Evolutionary conservation across 2,888 invertebrate species (phyloP), one percentile per base, ranked within the genome.

Genomic region (Sinelater perroti): DNA sequence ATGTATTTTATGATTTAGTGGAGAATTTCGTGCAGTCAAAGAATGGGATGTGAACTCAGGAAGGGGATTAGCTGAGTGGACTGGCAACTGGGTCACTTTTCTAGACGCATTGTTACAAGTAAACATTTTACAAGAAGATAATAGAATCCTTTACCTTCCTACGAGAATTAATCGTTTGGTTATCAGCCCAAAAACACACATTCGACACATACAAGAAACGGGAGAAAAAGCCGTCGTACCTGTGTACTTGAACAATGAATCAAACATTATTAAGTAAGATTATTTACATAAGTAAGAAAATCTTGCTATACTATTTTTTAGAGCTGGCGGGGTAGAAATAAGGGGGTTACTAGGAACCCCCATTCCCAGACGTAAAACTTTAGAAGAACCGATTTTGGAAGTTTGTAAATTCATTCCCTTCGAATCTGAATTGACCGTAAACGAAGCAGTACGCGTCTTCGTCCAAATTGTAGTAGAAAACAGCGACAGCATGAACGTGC

Each of bases 41-140:
- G 58, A 65, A 20, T 63, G 64, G 21, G 63, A 63, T 50, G 10
- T 57, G 5, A 36, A 53, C 70, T 72, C 73, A 69, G 80, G 78
- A 1, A 77, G 79, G 1, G 85, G 83, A 1, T 77, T 79, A 13
- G 72, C 86, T 3, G 75, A 82, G 45, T 95, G 93, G 93, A 82
- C 84, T 42, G 87, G 87, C 68, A 92, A 93, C 78, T 95, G 93
- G 93, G 87, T 93, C 7, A 84, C 92, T 0, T 94, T 92, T 77
- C 85, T 95, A 82, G 95, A 95, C 76, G 90, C 90, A 46, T 87
- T 95, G 86, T 80, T 95, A 10, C 95, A 95, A 77, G 83, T 91
- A 65, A 84, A 87, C 67, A 87, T 93, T 47, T 71, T 92, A 8
- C 84, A 86, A n/a, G 80, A 84, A 31, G 86, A 89, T 65, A 85